These are phyloP conservation scores for Brienomyrus brachyistius DNA, from an alignment of 2,113 vertebrate genomes.

Conservation along the genomic window DNA sequence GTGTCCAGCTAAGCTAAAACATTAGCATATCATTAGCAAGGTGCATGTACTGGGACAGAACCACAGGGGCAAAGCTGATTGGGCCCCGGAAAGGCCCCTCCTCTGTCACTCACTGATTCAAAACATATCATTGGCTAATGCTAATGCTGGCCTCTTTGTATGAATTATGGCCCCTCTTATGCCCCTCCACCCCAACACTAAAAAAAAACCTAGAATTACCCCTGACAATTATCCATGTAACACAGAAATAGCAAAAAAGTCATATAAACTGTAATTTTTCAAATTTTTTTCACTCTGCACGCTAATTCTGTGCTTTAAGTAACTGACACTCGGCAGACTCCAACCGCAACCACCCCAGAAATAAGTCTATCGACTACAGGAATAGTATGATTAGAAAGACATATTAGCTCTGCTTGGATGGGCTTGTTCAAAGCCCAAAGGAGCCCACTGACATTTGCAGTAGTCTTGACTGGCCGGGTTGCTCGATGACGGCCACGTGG, in stretches of 20 bases:
- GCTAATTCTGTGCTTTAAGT: neutral
- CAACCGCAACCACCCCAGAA: neutral
- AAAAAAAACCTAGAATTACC: neutral
- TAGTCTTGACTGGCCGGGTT: constrained; percentile 65
- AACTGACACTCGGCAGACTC: neutral
- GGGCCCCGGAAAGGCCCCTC: neutral
- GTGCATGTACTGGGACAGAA: neutral
- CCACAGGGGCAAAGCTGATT: neutral
- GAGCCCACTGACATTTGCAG: constrained; percentile 66
- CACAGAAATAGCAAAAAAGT: neutral
- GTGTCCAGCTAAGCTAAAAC: neutral
- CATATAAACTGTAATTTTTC: neutral
- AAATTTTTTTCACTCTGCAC: neutral
- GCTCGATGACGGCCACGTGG: constrained; percentile 60
- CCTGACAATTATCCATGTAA: neutral
- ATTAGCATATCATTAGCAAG: neutral
- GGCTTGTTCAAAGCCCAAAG: neutral
- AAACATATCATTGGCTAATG: neutral
- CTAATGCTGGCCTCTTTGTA: neutral
- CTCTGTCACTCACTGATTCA: neutral
- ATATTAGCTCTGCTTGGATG: neutral
- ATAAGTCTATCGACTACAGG: neutral
- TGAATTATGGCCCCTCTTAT: neutral
- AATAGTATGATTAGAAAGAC: neutral
- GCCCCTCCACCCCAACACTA: neutral